Base-by-base conservation (phyloP, 2,888 invertebrate genomes). In the Drosophila birchii region DNA sequence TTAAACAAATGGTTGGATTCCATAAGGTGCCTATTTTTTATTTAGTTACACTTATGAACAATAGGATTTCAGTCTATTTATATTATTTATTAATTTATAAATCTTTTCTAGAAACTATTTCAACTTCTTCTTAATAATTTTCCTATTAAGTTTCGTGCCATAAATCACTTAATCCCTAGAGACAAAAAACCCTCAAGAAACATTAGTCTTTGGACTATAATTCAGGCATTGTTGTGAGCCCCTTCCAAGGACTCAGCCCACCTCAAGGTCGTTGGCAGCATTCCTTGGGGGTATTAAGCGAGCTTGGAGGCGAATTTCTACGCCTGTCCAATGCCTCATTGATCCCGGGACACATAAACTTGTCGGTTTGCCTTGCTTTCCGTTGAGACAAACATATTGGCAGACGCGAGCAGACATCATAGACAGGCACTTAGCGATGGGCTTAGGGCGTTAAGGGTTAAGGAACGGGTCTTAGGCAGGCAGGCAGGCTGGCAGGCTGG, bases 271-370 rank as follows among this genome's bases (percentile, higher is more conserved):
- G 36, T 16, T 60, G 45, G 39, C 47, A 51, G 69, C 41, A 66
- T 62, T 55, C 16, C 38, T 59, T 53, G 47, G 56, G 56, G 20
- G 49, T 43, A 49, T 55, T 64, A 68, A 23, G 38, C 32, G 49
- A 20, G 18, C 53, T 39, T 11, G 64, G 32, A 58, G 70, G 64
- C 45, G 43, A 23, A 47, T 63, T 80, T 69, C 62, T 53, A 43
- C 49, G 80, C 56, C 63, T 78, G 67, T 71, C 58, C 41, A 59
- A 72, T 68, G 81, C 79, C 69, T 81, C 78, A 73, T 54, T 85
- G 85, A 78, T 67, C 86, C 56, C 54, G 66, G 75, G 71, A 63
- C 78, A 68, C 78, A 82, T 88, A 73, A 80, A 80, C 72, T 78
- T 88, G 80, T 76, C 72, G 72, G 80, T 73, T 79, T n/a, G 36